Base-by-base conservation (phyloP, 2,888 invertebrate genomes). In the Cabera pusaria region DNA sequence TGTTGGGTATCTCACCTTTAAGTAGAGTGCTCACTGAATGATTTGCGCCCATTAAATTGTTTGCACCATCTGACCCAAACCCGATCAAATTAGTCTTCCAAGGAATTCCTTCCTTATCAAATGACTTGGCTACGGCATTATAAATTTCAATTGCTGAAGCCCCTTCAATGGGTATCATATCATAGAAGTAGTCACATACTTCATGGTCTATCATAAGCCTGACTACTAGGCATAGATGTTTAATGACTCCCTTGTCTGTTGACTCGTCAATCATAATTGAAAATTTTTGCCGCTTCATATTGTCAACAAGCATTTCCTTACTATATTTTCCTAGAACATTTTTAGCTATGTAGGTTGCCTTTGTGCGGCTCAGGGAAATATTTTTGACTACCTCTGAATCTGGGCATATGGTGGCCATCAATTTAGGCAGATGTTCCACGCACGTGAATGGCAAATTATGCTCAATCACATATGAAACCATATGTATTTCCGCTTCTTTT, bases 61-160 rank as follows among this genome's bases (percentile, higher is more conserved):
- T 44, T 22, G 48, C 48, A 8, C 48, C 44, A 25, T 44, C 48
- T 21, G 41, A 41, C 25, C 37, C 41, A 37, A 48, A 48, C 6
- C 41, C 37, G 25, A 48, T 27, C 8, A 44, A 5, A 31, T 48
- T 35, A 22, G 26, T 10, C 11, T 23, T 10, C 9, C 11, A 23
- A 4, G 22, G 22, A 23, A 23, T 23, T n/a, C n/a, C n/a, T n/a
- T n/a, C n/a, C n/a, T n/a, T n/a, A n/a, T n/a, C n/a, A 23, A 23
- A 23, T 2, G 11, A 9, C 1, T 23, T 23, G 1, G 11, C 22
- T 10, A 23, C 11, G 22, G 22, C 22, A 23, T 9, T 23, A 9
- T n/a, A n/a, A n/a, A n/a, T n/a, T n/a, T n/a, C n/a, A n/a, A n/a
- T n/a, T n/a, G n/a, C n/a, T n/a, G n/a, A n/a, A n/a, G 10, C 22